A percentile compares a stretch with the other conserved stretches of the same genome.
Conservation (phyloP, 2,888 invertebrate genomes). For the Mycalesis mineus region DNA sequence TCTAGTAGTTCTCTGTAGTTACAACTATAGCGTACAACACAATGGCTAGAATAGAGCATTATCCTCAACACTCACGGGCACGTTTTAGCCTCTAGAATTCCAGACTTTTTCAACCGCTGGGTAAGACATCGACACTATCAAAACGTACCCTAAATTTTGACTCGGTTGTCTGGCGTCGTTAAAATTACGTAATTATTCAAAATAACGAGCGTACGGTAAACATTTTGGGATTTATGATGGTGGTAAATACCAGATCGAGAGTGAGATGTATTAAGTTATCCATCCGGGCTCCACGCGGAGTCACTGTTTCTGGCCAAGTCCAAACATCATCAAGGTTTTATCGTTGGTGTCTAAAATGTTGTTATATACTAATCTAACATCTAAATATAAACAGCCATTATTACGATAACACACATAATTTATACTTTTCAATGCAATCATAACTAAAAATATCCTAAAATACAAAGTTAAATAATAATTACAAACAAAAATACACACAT, state of each 20-base stretch:
- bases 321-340: neutral
- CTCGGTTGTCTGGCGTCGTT: slow-evolving; percentile 51
- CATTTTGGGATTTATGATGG: slow-evolving; percentile 59
- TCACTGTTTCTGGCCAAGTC: neutral
- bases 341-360: too few species aligned
- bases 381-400: too few species aligned
- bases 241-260: slow-evolving; percentile 38
- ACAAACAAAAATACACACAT: too few species aligned
- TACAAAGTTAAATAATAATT: too few species aligned
- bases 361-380: too few species aligned
- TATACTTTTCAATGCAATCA: too few species aligned
- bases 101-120: neutral
- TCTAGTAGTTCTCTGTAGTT: neutral
- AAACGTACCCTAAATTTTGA: slow-evolving; percentile 38
- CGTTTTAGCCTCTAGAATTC: neutral
- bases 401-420: too few species aligned
- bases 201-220: slow-evolving; percentile 62
- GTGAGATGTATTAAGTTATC: slow-evolving; percentile 23
- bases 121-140: neutral
- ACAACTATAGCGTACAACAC: neutral
- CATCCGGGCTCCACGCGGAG: slow-evolving; percentile 19
- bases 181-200: slow-evolving; percentile 66
- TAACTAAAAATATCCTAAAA: too few species aligned
- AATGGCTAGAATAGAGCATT: neutral
- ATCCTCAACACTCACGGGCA: neutral